phyloP scores from a whole-genome alignment of 2,113 vertebrate species.

The Crotophaga sulcirostris region DNA sequence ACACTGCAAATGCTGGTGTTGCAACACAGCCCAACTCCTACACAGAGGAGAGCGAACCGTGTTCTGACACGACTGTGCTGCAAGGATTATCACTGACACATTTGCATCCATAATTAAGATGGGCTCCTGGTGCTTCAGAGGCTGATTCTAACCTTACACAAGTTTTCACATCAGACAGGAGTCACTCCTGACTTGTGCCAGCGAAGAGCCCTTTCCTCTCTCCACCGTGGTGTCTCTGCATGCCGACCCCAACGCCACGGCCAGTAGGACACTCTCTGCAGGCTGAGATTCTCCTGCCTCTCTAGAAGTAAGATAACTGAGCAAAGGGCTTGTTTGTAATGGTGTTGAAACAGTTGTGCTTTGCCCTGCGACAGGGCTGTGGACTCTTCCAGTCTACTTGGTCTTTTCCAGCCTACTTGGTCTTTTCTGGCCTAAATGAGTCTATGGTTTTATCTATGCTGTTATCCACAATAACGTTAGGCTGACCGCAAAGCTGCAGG shows the following conservation, averaged over 20 bases:
- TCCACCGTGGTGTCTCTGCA: background rate
- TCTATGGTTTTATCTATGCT: too few species aligned
- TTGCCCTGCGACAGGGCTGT: background rate
- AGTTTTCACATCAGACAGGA: background rate
- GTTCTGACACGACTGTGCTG: background rate
- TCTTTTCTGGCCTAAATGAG: too few species aligned
- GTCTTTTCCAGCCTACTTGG: background rate
- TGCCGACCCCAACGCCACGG: background rate
- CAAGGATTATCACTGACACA: background rate
- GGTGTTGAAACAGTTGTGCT: conserved; percentile 12
- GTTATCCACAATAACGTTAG: too few species aligned
- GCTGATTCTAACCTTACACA: background rate
- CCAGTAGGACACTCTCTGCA: background rate
- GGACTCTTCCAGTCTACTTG: background rate
- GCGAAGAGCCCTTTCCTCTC: background rate
- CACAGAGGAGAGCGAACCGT: background rate
- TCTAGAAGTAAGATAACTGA: background rate
- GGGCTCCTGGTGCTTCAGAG: background rate
- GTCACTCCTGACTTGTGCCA: background rate
- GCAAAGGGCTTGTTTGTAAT: background rate
- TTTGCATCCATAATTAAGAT: background rate
- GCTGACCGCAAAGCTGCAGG: too few species aligned
- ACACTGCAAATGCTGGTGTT: background rate
- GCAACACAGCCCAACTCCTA: background rate
- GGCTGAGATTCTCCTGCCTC: background rate